Evolutionary conservation across 2,888 invertebrate genomes (phyloP).

Genomic region (Amphipyra berbera): DNA sequence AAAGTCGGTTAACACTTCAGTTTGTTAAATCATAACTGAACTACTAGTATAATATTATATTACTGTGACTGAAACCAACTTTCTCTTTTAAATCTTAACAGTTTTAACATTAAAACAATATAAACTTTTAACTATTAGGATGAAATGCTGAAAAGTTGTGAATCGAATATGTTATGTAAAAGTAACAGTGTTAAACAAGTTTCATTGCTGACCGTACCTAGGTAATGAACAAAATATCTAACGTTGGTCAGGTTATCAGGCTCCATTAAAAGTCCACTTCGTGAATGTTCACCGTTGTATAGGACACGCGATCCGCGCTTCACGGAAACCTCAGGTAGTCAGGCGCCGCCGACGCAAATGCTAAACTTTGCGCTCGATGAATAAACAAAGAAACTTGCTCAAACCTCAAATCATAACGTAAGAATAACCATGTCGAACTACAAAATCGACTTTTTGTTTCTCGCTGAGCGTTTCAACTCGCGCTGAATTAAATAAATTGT

Average conservation of each 20-base stretch:
- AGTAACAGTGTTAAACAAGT: too few species aligned
- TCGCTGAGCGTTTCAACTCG: constrained; percentile 63
- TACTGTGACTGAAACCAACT: too few species aligned
- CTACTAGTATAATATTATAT: too few species aligned
- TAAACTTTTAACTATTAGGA: too few species aligned
- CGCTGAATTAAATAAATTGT: constrained; percentile 84
- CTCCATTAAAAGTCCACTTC: constrained; percentile 69
- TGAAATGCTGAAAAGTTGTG: too few species aligned
- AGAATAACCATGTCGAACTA: constrained; percentile 56
- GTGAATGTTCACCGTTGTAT: constrained; percentile 75
- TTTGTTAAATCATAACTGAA: too few species aligned
- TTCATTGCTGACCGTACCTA: too few species aligned
- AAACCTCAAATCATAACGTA: constrained; percentile 50
- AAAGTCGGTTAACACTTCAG: too few species aligned
- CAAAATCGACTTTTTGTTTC: constrained; percentile 54
- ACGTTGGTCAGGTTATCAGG: constrained; percentile 67
- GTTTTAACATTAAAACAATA: too few species aligned
- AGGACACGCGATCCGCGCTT: constrained; percentile 82
- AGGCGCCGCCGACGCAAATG: constrained; percentile 65
- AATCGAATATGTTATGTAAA: too few species aligned
- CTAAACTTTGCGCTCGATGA: constrained; percentile 62
- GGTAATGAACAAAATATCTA: constrained; percentile 60
- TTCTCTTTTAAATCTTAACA: too few species aligned
- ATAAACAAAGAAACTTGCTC: constrained; percentile 63
- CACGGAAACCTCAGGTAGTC: constrained; percentile 84